phyloP scores from a whole-genome alignment of 2,888 invertebrate genomes.

The Hedychridium roseum region DNA sequence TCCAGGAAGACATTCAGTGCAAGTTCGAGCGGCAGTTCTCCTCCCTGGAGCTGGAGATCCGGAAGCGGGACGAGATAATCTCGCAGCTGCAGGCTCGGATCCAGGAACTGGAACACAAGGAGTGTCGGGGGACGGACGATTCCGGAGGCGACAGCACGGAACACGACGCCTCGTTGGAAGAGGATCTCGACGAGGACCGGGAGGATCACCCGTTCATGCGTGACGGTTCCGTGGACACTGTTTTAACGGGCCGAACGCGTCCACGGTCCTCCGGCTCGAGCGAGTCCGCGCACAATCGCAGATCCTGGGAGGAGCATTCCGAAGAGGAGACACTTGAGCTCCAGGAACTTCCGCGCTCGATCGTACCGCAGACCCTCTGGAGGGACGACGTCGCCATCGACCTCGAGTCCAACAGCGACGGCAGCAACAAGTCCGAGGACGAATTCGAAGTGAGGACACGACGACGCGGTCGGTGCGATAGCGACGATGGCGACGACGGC shows the following conservation, averaged over 20 bases:
- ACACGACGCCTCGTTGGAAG: slow-evolving; percentile 55
- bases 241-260: slow-evolving; percentile 48
- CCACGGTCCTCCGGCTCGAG: slow-evolving; percentile 45
- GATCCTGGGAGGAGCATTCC: slow-evolving; percentile 78
- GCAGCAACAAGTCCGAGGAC: slow-evolving; percentile 61
- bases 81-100: slow-evolving; percentile 78
- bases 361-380: slow-evolving; percentile 62
- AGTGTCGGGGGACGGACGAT: slow-evolving; percentile 31
- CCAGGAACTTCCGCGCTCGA: slow-evolving; percentile 69
- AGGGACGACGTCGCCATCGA: slow-evolving; percentile 61
- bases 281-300: slow-evolving; percentile 64
- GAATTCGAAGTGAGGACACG: slow-evolving; percentile 42
- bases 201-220: slow-evolving; percentile 66
- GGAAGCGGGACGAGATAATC: slow-evolving; percentile 82
- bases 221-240: slow-evolving; percentile 63
- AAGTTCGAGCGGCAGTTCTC: slow-evolving; percentile 70
- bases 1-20: slow-evolving; percentile 64
- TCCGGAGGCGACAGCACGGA: slow-evolving; percentile 53
- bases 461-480: slow-evolving; percentile 6
- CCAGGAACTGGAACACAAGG: slow-evolving; percentile 70
- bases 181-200: slow-evolving; percentile 64
- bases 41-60: slow-evolving; percentile 82
- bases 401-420: slow-evolving; percentile 64
- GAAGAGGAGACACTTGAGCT: slow-evolving; percentile 76
- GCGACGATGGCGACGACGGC: slow-evolving; percentile 35